phyloP scores from a whole-genome alignment of 2,888 invertebrate genomes.

The Helicoverpa assulta region DNA sequence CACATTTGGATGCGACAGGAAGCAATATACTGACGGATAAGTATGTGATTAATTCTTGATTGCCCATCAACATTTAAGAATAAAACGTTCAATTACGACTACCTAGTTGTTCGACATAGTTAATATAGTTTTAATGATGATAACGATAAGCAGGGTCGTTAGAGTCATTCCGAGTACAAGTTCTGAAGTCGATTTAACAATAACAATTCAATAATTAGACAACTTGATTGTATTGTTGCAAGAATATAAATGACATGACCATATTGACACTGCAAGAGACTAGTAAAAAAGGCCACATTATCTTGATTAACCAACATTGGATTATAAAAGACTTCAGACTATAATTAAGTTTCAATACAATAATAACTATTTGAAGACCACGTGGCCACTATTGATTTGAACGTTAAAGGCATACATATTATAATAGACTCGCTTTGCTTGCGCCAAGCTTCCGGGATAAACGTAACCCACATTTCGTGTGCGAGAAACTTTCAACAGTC shows the following conservation, averaged over 20 bases:
- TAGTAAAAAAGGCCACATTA: not conserved
- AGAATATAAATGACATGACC: too few species aligned
- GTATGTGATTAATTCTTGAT: constrained; percentile 14
- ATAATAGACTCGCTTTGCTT: constrained; percentile 37
- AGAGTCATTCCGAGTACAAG: constrained; percentile 40
- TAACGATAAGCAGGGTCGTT: constrained; percentile 58
- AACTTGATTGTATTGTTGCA: constrained; percentile 35
- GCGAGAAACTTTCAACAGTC: constrained; percentile 27
- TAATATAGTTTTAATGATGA: constrained; percentile 58
- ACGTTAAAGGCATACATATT: constrained; percentile 34
- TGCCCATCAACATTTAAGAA: constrained; percentile 26
- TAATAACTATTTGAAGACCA: constrained; percentile 13
- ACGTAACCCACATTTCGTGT: constrained; percentile 50
- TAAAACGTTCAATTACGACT: constrained; percentile 30
- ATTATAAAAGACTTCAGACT: not conserved
- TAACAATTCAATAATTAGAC: constrained; percentile 42
- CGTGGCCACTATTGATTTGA: constrained; percentile 26
- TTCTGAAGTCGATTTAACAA: constrained; percentile 34
- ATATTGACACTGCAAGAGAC: not conserved
- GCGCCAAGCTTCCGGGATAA: constrained; percentile 52
- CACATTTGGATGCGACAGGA: constrained; percentile 1
- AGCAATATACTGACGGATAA: constrained; percentile 10
- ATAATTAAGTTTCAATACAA: constrained; percentile 28
- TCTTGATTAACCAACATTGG: too few species aligned
- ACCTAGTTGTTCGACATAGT: constrained; percentile 21